Percentiles rank a stretch among this genome's conserved stretches.
phyloP scores from a whole-genome alignment of 2,113 vertebrate species.

The Prinia subflava region DNA sequence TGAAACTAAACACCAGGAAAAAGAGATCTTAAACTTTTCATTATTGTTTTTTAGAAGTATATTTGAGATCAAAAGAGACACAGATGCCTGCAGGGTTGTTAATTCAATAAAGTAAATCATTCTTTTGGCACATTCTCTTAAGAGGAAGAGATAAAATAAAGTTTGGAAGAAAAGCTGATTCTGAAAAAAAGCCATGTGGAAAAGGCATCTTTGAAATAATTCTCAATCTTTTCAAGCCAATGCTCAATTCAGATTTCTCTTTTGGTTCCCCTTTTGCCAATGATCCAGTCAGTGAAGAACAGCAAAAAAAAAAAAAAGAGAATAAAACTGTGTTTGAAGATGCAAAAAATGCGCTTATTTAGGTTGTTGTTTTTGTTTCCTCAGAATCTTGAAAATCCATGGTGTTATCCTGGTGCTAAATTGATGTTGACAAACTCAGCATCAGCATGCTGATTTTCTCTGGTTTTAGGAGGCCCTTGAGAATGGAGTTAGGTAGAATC shows the following conservation, averaged over 20 bases:
- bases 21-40: neutral
- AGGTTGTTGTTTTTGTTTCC: neutral
- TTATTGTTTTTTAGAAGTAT: neutral
- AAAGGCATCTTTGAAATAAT: neutral
- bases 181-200: neutral
- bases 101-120: neutral
- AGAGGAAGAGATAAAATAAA: neutral
- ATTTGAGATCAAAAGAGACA: neutral
- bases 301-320: neutral
- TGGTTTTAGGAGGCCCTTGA: neutral
- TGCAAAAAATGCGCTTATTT: neutral
- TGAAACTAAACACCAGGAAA: neutral
- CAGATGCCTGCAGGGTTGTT: neutral
- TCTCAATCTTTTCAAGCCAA: neutral
- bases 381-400: neutral
- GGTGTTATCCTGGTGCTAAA: neutral
- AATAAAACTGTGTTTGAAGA: neutral
- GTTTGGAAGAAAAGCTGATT: neutral
- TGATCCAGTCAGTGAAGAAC: neutral
- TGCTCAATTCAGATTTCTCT: neutral
- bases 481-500: neutral
- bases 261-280: neutral
- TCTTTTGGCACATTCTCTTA: neutral
- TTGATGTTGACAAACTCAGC: neutral
- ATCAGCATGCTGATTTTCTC: neutral